A percentile compares a stretch with the other conserved stretches of the same genome.
phyloP scores from a whole-genome alignment of 1,140 invertebrate genomes.

The Drosophila novamexicana region DNA sequence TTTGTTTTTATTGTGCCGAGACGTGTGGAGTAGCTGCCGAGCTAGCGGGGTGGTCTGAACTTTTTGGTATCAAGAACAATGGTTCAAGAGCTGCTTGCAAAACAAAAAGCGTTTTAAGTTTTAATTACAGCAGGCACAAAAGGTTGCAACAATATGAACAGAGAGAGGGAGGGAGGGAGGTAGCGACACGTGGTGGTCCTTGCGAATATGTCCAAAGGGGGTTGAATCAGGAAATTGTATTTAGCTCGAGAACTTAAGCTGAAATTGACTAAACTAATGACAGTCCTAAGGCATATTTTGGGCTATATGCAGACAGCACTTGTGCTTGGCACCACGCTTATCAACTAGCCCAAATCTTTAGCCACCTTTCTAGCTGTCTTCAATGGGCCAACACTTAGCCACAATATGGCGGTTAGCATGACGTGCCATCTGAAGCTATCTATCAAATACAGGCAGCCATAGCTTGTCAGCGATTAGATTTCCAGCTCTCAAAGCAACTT shows the following conservation, averaged over 20 bases:
- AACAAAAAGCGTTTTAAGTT: conserved; percentile 83
- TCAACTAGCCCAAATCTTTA: conserved; percentile 64
- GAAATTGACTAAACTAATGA: conserved; percentile 41
- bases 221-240: conserved; percentile 34
- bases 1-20: conserved; percentile 18
- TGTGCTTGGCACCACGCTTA: conserved; percentile 44
- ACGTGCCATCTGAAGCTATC: conserved; percentile 79
- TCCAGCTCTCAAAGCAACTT: conserved; percentile 52
- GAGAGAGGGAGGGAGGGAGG: neutral
- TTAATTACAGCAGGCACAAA: conserved; percentile 75
- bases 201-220: conserved; percentile 17
- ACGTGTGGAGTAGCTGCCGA: conserved; percentile 45
- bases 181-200: conserved; percentile 61
- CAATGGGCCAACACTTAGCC: conserved; percentile 18
- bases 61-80: conserved; percentile 71
- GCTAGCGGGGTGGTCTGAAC: conserved; percentile 59
- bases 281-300: conserved; percentile 7
- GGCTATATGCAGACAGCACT: conserved; percentile 16
- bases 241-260: conserved; percentile 8
- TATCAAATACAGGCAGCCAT: conserved; percentile 81
- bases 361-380: conserved; percentile 42
- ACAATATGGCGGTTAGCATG: conserved; percentile 22
- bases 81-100: conserved; percentile 79
- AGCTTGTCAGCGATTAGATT: conserved; percentile 82
- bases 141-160: conserved; percentile 26